Conservation (phyloP, 2,888 invertebrate genomes). For the Drosophila cracens region DNA sequence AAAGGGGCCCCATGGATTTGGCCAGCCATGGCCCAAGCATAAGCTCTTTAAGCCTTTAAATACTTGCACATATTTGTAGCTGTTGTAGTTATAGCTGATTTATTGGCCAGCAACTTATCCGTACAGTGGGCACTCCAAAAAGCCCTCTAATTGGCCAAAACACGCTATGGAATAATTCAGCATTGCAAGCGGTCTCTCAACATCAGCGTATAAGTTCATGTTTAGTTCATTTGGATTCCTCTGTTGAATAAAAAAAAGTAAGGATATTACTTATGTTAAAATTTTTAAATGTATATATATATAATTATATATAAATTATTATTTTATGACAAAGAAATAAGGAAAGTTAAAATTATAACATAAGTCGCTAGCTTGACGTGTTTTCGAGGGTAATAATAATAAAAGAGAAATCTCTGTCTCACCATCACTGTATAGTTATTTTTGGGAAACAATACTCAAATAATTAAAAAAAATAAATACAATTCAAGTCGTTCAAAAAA, state of each 20-base stretch:
- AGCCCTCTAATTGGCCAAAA: conserved; percentile 42
- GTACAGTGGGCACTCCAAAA: conserved; percentile 34
- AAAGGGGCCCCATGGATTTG: conserved; percentile 20
- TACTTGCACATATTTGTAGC: conserved; percentile 69
- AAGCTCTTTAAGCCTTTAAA: conserved; percentile 56
- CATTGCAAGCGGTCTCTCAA: background rate
- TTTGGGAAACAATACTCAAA: background rate
- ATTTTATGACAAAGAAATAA: background rate
- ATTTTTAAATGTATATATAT: too few species aligned
- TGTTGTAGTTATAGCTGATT: conserved; percentile 46
- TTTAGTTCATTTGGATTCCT: background rate
- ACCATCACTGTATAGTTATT: background rate
- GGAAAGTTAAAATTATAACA: background rate
- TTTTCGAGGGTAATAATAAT: background rate
- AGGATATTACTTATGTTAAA: background rate
- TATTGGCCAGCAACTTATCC: conserved; percentile 35
- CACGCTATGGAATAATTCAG: conserved; percentile 15
- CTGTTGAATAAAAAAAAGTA: background rate
- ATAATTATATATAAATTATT: too few species aligned
- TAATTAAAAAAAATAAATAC: background rate
- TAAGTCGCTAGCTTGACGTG: background rate
- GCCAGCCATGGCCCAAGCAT: conserved; percentile 20
- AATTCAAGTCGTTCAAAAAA: background rate
- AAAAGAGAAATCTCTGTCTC: background rate
- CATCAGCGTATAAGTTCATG: background rate